Percentiles rank a stretch among this genome's conserved stretches.
These are phyloP conservation scores for Lampris megalopsis DNA, from an alignment of 2,113 vertebrate species.

Conservation along the genomic window DNA sequence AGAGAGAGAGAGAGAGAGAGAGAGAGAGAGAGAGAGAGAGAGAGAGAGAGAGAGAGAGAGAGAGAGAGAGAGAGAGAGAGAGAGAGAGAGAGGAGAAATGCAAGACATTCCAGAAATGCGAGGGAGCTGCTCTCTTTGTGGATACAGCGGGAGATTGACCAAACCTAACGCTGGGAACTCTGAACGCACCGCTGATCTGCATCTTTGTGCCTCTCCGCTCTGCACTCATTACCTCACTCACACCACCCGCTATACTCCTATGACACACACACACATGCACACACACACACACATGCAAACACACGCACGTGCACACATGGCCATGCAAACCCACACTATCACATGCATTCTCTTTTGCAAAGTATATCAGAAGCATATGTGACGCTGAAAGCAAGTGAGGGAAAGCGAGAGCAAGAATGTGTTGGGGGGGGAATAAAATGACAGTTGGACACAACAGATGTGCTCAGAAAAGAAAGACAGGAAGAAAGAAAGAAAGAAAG, in stretches of 20 bases:
- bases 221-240: neutral
- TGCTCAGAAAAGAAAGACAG: neutral
- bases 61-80: conserved; percentile 60
- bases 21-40: no score
- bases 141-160: conserved; percentile 68
- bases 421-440: neutral
- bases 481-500: neutral
- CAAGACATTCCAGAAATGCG: conserved; percentile 87
- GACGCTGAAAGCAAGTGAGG: conserved; percentile 8
- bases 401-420: conserved; percentile 8
- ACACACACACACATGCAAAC: conserved; percentile 6
- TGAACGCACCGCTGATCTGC: conserved; percentile 45
- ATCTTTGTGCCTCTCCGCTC: conserved; percentile 47
- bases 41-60: no score
- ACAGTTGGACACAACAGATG: conserved; percentile 1
- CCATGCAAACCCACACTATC: conserved; percentile 8
- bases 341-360: conserved; percentile 5
- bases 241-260: conserved; percentile 17
- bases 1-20: no score
- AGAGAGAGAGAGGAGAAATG: conserved; percentile 82
- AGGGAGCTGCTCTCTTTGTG: conserved; percentile 79
- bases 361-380: conserved; percentile 38
- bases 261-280: conserved; percentile 5
- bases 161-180: conserved; percentile 65
- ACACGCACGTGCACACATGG: conserved; percentile 3